phyloP scores from a whole-genome alignment of 2,113 vertebrate species.

The Mixornis gularis region DNA sequence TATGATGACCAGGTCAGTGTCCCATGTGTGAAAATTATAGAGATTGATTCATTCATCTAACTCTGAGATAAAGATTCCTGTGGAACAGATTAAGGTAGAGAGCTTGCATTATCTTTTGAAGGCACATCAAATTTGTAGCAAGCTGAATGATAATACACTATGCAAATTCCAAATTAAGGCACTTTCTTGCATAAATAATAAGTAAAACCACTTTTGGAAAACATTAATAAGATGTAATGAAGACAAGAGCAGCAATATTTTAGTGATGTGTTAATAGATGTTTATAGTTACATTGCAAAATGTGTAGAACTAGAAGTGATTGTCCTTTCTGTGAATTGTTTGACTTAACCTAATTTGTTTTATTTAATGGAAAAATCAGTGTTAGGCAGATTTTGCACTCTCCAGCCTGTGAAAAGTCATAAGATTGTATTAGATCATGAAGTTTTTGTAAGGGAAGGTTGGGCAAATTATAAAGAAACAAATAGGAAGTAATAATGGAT shows the following conservation, averaged over 20 bases:
- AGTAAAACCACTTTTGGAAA: background rate
- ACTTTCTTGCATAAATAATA: background rate
- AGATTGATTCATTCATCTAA: rapidly evolving
- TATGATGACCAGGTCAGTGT: conserved; percentile 86
- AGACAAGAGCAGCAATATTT: background rate
- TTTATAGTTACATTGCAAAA: background rate
- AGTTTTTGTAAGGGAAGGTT: background rate
- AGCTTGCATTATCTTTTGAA: background rate
- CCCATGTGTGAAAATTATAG: background rate
- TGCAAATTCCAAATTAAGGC: background rate
- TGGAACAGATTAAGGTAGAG: background rate
- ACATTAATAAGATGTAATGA: background rate
- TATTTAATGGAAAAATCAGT: background rate
- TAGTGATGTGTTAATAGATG: background rate
- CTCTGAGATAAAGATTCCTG: background rate
- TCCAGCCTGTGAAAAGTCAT: background rate
- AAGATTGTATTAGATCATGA: background rate
- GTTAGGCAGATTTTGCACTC: background rate
- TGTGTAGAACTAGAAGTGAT: background rate
- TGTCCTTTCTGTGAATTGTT: background rate
- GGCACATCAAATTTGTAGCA: background rate
- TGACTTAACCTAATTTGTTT: background rate
- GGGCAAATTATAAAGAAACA: background rate
- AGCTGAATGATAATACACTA: background rate
- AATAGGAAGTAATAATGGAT: background rate